Conservation (phyloP, 2,888 invertebrate species). For the Macrosiphum euphorbiae region DNA sequence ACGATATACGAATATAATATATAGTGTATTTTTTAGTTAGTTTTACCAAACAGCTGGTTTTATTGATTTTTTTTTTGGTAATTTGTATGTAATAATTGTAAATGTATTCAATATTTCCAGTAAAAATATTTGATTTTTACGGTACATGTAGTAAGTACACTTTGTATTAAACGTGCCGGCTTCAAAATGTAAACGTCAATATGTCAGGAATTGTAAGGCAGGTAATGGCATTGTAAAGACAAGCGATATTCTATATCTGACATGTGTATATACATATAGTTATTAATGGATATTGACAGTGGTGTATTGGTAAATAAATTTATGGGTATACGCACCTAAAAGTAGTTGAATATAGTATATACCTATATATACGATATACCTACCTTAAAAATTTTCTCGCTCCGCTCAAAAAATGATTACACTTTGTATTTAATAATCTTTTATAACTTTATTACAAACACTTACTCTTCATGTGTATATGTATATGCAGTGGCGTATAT, state of each 20-base stretch:
- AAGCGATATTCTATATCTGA: background rate
- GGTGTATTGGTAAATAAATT: no score
- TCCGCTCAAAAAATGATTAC: no score
- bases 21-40: background rate
- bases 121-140: conserved; percentile 6
- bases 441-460: no score
- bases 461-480: no score
- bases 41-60: background rate
- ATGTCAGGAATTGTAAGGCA: conserved; percentile 16
- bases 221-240: background rate
- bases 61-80: conserved; percentile 17
- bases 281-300: conserved; percentile 34
- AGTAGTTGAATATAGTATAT: no score
- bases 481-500: no score
- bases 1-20: background rate
- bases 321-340: no score
- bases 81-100: background rate
- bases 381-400: no score
- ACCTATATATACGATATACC: no score
- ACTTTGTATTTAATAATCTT: no score
- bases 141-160: background rate
- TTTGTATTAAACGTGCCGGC: conserved; percentile 11
- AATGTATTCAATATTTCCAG: conserved; percentile 21
- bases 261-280: background rate
- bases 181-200: conserved; percentile 21